Evolutionary conservation across 2,797 vertebrate genomes (phyloP).

Genomic region (Molossus molossus): DNA sequence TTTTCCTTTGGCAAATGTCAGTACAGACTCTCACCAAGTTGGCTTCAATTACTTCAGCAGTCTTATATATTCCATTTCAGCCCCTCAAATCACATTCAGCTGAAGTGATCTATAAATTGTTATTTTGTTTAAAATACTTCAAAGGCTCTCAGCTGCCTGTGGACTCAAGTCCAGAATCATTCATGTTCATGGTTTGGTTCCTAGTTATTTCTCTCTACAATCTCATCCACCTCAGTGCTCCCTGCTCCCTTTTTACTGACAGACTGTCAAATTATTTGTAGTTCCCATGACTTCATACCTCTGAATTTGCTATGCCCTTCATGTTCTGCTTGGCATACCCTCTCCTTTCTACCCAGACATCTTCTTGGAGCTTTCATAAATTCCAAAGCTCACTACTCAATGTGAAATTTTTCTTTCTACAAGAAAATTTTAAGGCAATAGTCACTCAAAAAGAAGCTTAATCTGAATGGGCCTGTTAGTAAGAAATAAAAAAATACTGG

Average conservation of each 20-base stretch:
- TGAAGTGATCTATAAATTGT: background rate
- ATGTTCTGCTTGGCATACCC: background rate
- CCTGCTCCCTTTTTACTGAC: background rate
- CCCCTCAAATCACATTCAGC: background rate
- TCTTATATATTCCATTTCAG: background rate
- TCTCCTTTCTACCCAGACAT: background rate
- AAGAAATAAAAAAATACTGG: slow-evolving; percentile 45
- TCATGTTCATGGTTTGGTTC: background rate
- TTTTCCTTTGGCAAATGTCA: background rate
- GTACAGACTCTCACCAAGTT: slow-evolving; percentile 17
- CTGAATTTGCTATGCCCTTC: background rate
- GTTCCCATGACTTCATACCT: background rate
- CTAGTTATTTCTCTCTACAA: background rate
- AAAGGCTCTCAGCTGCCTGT: background rate
- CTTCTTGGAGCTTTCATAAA: background rate
- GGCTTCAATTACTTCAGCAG: slow-evolving; percentile 15
- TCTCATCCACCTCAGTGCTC: background rate
- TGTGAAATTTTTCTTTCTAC: slow-evolving; percentile 58
- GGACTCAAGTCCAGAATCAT: background rate
- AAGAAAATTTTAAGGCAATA: slow-evolving; percentile 69
- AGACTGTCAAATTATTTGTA: background rate
- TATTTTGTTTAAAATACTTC: slow-evolving; percentile 30
- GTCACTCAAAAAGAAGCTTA: slow-evolving; percentile 50
- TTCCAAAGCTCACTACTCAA: slow-evolving; percentile 22
- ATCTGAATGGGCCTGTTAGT: background rate